A percentile compares a stretch with the other conserved stretches of the same genome.
phyloP scores from a whole-genome alignment of 2,113 vertebrate genomes.

The Rhinogobius similis region DNA sequence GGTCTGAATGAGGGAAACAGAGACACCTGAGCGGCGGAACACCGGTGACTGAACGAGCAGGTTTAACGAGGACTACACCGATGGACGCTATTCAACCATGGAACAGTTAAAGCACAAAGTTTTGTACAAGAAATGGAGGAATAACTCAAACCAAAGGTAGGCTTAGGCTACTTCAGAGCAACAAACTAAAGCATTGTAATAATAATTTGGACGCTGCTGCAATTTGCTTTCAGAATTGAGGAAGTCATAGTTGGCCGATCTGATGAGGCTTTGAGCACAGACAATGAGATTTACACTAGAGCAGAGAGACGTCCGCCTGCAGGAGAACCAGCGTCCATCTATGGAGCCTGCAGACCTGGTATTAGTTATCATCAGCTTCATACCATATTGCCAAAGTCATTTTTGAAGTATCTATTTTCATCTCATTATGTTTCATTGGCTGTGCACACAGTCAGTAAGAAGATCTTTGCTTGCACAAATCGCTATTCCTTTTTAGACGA shows the following conservation, averaged over 20 bases:
- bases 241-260: not conserved
- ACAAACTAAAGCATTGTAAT: not conserved
- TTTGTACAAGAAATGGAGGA: constrained; percentile 57
- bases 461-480: too few species aligned
- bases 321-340: not conserved
- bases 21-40: not conserved
- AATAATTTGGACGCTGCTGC: not conserved
- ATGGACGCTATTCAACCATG: constrained; percentile 30
- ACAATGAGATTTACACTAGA: constrained; percentile 45
- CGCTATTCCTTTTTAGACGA: too few species aligned
- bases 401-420: too few species aligned
- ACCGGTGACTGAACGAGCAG: constrained; percentile 4
- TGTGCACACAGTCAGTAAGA: too few species aligned
- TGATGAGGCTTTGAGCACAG: constrained; percentile 39
- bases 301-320: not conserved
- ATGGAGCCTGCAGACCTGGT: not conserved
- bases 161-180: not conserved
- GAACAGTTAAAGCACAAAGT: not conserved
- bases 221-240: constrained; percentile 17
- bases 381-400: too few species aligned
- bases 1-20: too few species aligned
- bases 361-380: not conserved
- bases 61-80: constrained; percentile 21
- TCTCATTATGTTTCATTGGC: too few species aligned
- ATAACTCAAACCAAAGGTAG: constrained; percentile 44